A percentile compares a stretch with the other conserved stretches of the same genome.
These are phyloP conservation scores for Ivindomyrus marchei DNA, from an alignment of 2,113 vertebrate genomes.

Conservation along the genomic window DNA sequence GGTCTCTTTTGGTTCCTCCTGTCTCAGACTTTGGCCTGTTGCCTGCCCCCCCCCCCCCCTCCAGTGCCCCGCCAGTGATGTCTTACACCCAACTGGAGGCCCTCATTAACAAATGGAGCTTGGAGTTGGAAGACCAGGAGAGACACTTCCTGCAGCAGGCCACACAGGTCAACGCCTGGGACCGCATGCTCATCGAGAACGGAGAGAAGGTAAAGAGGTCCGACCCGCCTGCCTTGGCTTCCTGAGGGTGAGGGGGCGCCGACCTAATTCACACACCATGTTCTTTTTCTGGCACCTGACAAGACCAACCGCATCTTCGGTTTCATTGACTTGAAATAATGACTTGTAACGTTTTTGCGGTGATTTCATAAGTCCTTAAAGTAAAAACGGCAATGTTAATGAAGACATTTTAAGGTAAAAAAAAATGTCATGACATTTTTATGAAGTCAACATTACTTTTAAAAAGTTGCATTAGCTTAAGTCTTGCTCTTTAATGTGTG, in stretches of 20 bases:
- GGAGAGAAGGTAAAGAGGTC: slow-evolving; percentile 72
- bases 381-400: no score
- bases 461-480: not conserved
- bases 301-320: not conserved
- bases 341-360: no score
- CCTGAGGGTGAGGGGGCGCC: not conserved
- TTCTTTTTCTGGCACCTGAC: not conserved
- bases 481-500: no score
- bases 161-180: slow-evolving; percentile 95
- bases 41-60: not conserved
- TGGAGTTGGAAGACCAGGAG: slow-evolving; percentile 93
- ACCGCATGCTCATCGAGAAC: slow-evolving; percentile 81
- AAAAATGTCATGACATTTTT: not conserved
- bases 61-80: slow-evolving; percentile 68
- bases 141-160: slow-evolving; percentile 92
- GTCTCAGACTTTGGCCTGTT: not conserved
- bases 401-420: no score
- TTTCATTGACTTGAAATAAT: not conserved
- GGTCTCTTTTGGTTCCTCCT: not conserved
- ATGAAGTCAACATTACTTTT: not conserved
- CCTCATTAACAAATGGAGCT: slow-evolving; percentile 96
- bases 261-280: not conserved
- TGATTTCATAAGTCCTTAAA: no score
- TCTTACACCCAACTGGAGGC: slow-evolving; percentile 87
- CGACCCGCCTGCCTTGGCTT: slow-evolving; percentile 24